These are phyloP conservation scores for Schlechtendalia chinensis DNA, from an alignment of 1,140 invertebrate genomes.

Conservation along the genomic window DNA sequence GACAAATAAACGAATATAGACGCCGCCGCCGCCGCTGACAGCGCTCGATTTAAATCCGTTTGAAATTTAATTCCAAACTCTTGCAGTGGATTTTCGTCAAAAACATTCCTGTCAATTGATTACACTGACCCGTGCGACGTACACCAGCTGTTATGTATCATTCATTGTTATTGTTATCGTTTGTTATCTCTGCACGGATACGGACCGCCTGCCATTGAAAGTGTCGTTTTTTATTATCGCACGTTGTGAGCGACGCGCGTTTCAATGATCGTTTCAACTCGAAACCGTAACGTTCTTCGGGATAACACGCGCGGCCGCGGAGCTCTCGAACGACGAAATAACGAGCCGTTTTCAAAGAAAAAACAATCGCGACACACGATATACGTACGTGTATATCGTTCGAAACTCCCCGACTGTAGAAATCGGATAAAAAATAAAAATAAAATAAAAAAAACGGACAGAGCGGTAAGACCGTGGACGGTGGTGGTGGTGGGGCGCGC, in stretches of 20 bases:
- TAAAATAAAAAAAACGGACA: background rate
- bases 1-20: too few relatives aligned
- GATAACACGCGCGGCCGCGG: slow-evolving; percentile 4
- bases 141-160: too few relatives aligned
- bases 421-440: slow-evolving; percentile 13
- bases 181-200: too few relatives aligned
- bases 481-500: too few relatives aligned
- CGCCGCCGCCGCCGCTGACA: too few relatives aligned
- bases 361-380: slow-evolving; percentile 13
- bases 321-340: slow-evolving; percentile 37
- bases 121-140: background rate
- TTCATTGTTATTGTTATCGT: too few relatives aligned
- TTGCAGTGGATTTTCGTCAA: background rate
- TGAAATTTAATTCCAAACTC: background rate
- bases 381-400: slow-evolving; percentile 7
- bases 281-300: slow-evolving; percentile 18
- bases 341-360: slow-evolving; percentile 14
- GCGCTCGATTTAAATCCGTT: background rate
- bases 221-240: too few relatives aligned
- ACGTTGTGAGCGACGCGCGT: too few relatives aligned
- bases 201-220: too few relatives aligned
- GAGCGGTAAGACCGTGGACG: background rate
- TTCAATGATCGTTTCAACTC: too few relatives aligned
- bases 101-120: background rate
- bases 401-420: slow-evolving; percentile 23